Percentiles rank a stretch among this genome's conserved stretches.
Evolutionary conservation across 2,888 invertebrate species (phyloP).

Genomic region (Graphium colonna): DNA sequence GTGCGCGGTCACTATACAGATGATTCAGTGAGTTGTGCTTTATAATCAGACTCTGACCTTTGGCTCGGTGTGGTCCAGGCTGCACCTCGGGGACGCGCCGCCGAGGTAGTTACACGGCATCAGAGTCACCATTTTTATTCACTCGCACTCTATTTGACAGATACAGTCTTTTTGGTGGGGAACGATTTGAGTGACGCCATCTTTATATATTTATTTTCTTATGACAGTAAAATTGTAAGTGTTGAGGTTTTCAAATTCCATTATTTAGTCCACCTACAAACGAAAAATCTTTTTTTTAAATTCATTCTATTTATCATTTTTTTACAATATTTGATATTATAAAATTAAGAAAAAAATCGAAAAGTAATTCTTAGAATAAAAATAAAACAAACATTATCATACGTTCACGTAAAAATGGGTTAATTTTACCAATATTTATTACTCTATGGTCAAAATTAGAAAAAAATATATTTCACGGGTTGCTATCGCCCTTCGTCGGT

Average conservation of each 20-base stretch:
- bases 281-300: constrained; percentile 6
- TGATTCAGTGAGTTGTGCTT: constrained; percentile 10
- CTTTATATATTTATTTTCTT: constrained; percentile 45
- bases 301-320: too few relatives aligned
- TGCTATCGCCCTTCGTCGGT: constrained; percentile 62
- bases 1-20: constrained; percentile 4
- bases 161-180: constrained; percentile 64
- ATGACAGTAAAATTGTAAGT: constrained; percentile 38
- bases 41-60: constrained; percentile 57
- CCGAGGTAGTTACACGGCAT: constrained; percentile 84
- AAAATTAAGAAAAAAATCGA: too few relatives aligned
- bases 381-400: too few relatives aligned
- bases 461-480: constrained; percentile 44
- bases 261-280: constrained; percentile 36
- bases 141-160: constrained; percentile 50
- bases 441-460: background rate
- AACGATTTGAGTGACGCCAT: constrained; percentile 47
- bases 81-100: constrained; percentile 77
- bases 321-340: too few relatives aligned
- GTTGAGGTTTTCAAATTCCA: constrained; percentile 43
- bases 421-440: background rate
- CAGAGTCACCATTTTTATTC: constrained; percentile 80
- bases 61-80: constrained; percentile 71
- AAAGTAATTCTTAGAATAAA: too few relatives aligned
- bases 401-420: too few relatives aligned